Evolutionary conservation across 2,888 invertebrate species (phyloP).

Genomic region (Thymelicus sylvestris): DNA sequence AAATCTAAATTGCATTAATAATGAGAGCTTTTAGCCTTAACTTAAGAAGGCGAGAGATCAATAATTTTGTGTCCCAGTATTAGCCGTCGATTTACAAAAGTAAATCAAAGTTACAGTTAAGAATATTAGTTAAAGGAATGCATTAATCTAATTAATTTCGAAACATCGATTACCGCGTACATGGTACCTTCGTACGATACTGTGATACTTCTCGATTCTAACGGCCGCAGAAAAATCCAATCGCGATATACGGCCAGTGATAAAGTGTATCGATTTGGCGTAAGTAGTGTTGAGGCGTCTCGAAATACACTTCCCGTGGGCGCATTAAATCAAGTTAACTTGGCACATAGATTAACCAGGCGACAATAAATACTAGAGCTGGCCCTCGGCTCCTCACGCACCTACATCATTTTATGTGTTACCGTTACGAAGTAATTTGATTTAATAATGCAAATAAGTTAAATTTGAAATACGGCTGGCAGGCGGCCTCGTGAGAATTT

Average conservation of each 20-base stretch:
- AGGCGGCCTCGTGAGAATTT: conserved; percentile 23
- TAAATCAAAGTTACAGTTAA: conserved; percentile 21
- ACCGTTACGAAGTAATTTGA: conserved; percentile 35
- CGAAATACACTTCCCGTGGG: conserved; percentile 35
- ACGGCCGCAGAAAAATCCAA: conserved; percentile 29
- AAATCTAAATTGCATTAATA: background rate
- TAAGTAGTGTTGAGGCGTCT: conserved; percentile 33
- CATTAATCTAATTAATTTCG: conserved; percentile 12
- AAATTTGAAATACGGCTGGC: conserved; percentile 24
- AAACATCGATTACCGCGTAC: conserved; percentile 17
- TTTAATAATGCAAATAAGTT: conserved; percentile 37
- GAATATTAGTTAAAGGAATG: conserved; percentile 16
- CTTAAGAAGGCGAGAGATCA: background rate
- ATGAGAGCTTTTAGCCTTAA: conserved; percentile 8
- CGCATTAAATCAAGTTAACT: conserved; percentile 37
- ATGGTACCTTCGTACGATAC: background rate
- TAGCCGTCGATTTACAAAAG: background rate
- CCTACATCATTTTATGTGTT: conserved; percentile 31
- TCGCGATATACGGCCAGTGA: conserved; percentile 28
- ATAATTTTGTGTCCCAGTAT: background rate
- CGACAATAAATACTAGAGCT: conserved; percentile 34
- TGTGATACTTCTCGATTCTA: conserved; percentile 12
- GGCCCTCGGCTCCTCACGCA: conserved; percentile 34
- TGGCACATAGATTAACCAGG: conserved; percentile 34
- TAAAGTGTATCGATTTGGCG: conserved; percentile 34